Conservation (phyloP, 2,888 invertebrate genomes). For the Abrostola triplasia region DNA sequence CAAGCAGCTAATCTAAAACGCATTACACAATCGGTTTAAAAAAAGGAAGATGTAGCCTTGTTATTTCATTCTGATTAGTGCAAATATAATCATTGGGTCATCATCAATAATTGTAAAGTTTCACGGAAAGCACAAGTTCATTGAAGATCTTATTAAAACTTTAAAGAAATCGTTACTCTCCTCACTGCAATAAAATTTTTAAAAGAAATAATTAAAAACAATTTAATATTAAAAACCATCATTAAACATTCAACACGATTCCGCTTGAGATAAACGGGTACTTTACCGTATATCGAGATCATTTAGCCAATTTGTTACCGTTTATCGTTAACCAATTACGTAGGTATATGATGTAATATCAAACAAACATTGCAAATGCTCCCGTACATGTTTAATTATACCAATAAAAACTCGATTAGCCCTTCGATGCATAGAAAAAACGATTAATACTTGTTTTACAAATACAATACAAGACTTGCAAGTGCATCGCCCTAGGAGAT, state of each 20-base stretch:
- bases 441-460: conserved; percentile 29
- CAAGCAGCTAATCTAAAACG: no score
- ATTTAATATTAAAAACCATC: conserved; percentile 23
- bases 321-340: conserved; percentile 49
- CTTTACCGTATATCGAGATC: conserved; percentile 35
- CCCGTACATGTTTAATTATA: conserved; percentile 32
- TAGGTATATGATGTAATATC: conserved; percentile 63
- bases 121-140: conserved; percentile 5
- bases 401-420: conserved; percentile 50
- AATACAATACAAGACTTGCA: conserved; percentile 30
- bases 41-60: no score
- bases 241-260: conserved; percentile 20
- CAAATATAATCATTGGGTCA: conserved; percentile 41
- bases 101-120: conserved; percentile 11
- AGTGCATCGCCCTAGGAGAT: conserved; percentile 16
- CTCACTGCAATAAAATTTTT: not conserved
- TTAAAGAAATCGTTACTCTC: not conserved
- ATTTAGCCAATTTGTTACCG: conserved; percentile 22
- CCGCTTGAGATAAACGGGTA: conserved; percentile 21
- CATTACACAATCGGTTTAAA: no score
- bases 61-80: conserved; percentile 4
- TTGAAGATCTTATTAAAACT: conserved; percentile 9
- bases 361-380: conserved; percentile 57
- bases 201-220: conserved; percentile 6
- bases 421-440: conserved; percentile 44